phyloP scores from a whole-genome alignment of 2,888 invertebrate genomes.

The Acrobasis repandana region DNA sequence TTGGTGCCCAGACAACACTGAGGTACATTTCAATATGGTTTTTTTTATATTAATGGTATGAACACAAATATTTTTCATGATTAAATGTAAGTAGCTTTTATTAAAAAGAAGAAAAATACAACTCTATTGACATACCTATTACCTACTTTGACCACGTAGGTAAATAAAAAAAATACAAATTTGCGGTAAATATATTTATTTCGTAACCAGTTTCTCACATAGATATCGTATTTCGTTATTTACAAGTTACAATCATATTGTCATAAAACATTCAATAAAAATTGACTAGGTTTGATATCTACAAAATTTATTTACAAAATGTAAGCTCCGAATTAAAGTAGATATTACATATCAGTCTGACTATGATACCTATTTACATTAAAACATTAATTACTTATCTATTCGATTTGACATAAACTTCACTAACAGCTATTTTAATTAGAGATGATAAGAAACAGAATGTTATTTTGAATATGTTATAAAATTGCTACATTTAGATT shows the following conservation, averaged over 20 bases:
- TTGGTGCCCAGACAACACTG: too few species aligned
- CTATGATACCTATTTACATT: constrained; percentile 51
- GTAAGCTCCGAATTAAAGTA: constrained; percentile 75
- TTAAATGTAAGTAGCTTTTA: too few species aligned
- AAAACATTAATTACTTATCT: constrained; percentile 32
- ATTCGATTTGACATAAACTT: constrained; percentile 22
- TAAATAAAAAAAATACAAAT: constrained; percentile 30
- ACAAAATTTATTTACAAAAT: constrained; percentile 74
- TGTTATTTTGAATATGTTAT: background rate
- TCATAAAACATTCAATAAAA: constrained; percentile 78
- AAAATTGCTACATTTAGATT: constrained; percentile 4
- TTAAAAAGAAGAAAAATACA: too few species aligned
- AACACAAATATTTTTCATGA: too few species aligned
- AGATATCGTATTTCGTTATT: constrained; percentile 57
- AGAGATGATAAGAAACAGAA: background rate
- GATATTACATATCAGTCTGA: constrained; percentile 71
- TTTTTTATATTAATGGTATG: too few species aligned
- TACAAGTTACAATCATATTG: constrained; percentile 78
- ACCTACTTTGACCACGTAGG: too few species aligned
- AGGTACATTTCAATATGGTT: too few species aligned
- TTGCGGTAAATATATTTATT: constrained; percentile 67
- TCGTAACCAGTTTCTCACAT: constrained; percentile 69
- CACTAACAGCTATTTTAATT: constrained; percentile 21
- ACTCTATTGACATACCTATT: too few species aligned
- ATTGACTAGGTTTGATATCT: constrained; percentile 78